Percentiles rank a stretch among this genome's conserved stretches.
Evolutionary conservation across 2,797 vertebrate genomes (phyloP).

Genomic region (Melanotaenia pygmaea): DNA sequence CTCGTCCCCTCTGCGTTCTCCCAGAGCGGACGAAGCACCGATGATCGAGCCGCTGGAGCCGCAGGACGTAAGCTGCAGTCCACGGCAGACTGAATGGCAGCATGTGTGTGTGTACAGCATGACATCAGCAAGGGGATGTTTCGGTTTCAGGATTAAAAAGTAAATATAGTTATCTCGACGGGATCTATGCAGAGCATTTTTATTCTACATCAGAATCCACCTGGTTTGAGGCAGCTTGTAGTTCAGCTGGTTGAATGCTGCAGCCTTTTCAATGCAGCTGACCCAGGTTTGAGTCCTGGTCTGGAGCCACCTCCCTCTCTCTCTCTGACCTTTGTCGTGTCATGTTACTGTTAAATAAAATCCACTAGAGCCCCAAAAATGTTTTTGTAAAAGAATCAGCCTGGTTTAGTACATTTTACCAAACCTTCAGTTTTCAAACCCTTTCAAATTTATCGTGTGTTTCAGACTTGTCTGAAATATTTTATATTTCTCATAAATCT

Average conservation of each 20-base stretch:
- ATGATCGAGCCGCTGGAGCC: conserved; percentile 93
- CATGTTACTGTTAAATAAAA: neutral
- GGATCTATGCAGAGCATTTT: neutral
- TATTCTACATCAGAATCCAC: neutral
- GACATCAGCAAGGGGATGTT: conserved; percentile 41
- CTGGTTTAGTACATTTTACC: neutral
- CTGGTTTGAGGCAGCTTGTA: no score
- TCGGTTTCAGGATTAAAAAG: neutral
- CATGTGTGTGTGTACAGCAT: conserved; percentile 61
- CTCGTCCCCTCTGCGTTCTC: conserved; percentile 86
- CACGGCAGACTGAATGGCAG: conserved; percentile 44
- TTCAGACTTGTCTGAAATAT: neutral
- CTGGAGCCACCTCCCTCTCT: no score
- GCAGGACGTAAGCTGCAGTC: conserved; percentile 88
- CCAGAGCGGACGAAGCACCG: conserved; percentile 84
- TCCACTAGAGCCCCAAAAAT: neutral
- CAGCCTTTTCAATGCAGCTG: neutral
- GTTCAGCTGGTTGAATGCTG: no score
- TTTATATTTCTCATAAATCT: neutral
- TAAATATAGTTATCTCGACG: neutral
- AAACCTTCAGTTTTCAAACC: neutral
- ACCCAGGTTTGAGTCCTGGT: no score
- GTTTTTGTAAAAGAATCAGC: neutral
- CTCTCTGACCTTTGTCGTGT: neutral
- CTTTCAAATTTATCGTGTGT: neutral